phyloP scores from a whole-genome alignment of 2,888 invertebrate species.

The Formica aserva region DNA sequence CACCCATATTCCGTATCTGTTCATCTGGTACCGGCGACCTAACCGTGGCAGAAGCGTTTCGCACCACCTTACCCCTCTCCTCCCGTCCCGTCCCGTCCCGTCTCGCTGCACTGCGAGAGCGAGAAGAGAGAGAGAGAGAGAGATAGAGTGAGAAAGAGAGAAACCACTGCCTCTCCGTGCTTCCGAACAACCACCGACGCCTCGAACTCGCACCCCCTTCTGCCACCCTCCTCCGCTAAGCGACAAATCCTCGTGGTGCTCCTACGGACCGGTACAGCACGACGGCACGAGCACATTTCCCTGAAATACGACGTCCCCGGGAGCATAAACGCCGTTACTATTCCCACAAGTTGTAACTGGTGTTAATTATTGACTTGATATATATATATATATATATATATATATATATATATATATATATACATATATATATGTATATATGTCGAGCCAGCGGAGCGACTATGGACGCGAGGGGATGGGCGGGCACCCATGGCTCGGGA shows the following conservation, averaged over 20 bases:
- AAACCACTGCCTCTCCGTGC: constrained; percentile 48
- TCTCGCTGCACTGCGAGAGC: neutral
- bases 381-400: constrained; percentile 66
- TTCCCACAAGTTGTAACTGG: constrained; percentile 86
- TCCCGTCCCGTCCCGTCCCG: constrained; percentile 13
- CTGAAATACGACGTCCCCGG: constrained; percentile 85
- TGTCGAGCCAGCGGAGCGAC: constrained; percentile 36
- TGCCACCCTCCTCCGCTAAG: constrained; percentile 60
- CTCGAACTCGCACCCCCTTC: constrained; percentile 66
- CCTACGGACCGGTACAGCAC: constrained; percentile 74
- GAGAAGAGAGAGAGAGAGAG: neutral
- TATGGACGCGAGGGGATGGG: constrained; percentile 52
- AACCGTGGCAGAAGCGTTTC: constrained; percentile 72
- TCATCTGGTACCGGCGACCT: constrained; percentile 81
- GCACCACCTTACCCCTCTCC: constrained; percentile 65
- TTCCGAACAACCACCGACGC: constrained; percentile 68
- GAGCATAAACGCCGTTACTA: constrained; percentile 85
- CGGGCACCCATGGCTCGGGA: constrained; percentile 59
- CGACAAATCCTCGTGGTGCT: constrained; percentile 81
- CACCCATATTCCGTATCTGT: constrained; percentile 82
- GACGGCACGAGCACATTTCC: constrained; percentile 84
- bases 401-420: neutral
- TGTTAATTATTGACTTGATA: constrained; percentile 85
- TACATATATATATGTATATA: neutral
- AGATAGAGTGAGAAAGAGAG: neutral